Conservation (phyloP, 1,140 invertebrate species). For the Calosoma granatense region DNA sequence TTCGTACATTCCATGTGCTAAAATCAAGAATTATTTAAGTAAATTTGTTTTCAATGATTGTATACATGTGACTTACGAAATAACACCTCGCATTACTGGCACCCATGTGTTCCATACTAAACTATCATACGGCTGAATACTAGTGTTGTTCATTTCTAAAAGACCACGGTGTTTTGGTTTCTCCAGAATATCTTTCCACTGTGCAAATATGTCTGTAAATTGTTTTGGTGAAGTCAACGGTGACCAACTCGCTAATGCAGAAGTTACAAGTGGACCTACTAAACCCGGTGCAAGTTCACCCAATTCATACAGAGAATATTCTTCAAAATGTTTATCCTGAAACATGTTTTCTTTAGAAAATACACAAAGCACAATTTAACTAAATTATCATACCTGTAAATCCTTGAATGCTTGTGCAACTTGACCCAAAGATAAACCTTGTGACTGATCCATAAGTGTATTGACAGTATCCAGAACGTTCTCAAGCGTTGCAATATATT, state of each 20-base stretch:
- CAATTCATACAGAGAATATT: constrained; percentile 47
- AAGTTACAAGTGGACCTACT: constrained; percentile 55
- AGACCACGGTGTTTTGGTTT: constrained; percentile 30
- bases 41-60: neutral
- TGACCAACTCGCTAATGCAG: constrained; percentile 60
- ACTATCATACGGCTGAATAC: constrained; percentile 66
- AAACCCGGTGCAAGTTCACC: constrained; percentile 54
- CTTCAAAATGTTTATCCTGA: constrained; percentile 45
- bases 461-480: constrained; percentile 60
- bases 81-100: constrained; percentile 61
- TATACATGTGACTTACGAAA: constrained; percentile 41
- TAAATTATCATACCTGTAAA: constrained; percentile 51
- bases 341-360: constrained; percentile 15
- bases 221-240: constrained; percentile 53
- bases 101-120: constrained; percentile 87
- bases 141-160: constrained; percentile 37
- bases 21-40: constrained; percentile 18
- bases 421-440: constrained; percentile 56
- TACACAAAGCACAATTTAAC: constrained; percentile 8
- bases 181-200: constrained; percentile 61
- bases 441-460: constrained; percentile 46
- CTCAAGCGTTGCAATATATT: constrained; percentile 62
- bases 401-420: constrained; percentile 63
- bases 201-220: constrained; percentile 53
- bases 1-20: constrained; percentile 59